Base-by-base conservation (phyloP, 2,797 vertebrate species). In the Mormyrus proboscirostris region DNA sequence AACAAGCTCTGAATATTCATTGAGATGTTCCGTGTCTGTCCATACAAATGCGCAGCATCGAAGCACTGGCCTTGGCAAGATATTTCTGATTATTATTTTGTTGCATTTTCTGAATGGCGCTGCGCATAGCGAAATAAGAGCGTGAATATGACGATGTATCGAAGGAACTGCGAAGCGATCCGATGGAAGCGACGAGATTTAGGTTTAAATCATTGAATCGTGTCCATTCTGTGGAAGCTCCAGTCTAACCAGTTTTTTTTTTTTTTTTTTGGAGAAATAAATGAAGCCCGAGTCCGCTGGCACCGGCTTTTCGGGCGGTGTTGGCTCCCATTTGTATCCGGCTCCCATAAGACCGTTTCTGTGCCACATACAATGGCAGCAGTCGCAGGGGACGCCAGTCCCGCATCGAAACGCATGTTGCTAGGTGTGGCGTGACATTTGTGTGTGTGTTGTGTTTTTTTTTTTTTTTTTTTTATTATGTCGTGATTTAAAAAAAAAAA, bases 331-430 rank as follows among this genome's bases (percentile, higher is more conserved):
- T 86, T 44, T 83, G 84, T 55, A 16, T 50, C 86, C 57, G 33
- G n/a, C 88, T 82, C 41, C 88, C 53, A 14, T 9, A 38, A 47
- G 88, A 73, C 50, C 22, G 5, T 69, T 41, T 41, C 25, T 51
- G 44, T 84, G 53, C 89, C 89, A 49, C 22, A 10, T 69, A 90
- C 91, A 91, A 91, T 93, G 91, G 90, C 90, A 93, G 53, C 89
- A 79, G 22, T 92, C 88, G 89, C 16, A 0, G 88, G 91, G 90
- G 92, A 88, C 0, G 0, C 29, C 12, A 89, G 41, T 90, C 47
- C 91, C 38, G 86, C 90, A 62, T 41, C 51, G 76, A 90, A 76
- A 89, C 91, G 59, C 88, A 90, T 89, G 91, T 94, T 95, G 91
- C 90, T 93, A 93, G 93, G 92, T 76, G 90, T 92, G 91, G 91